Base-by-base conservation (phyloP, 1,140 invertebrate species). In the Drosophila gunungcola region DNA sequence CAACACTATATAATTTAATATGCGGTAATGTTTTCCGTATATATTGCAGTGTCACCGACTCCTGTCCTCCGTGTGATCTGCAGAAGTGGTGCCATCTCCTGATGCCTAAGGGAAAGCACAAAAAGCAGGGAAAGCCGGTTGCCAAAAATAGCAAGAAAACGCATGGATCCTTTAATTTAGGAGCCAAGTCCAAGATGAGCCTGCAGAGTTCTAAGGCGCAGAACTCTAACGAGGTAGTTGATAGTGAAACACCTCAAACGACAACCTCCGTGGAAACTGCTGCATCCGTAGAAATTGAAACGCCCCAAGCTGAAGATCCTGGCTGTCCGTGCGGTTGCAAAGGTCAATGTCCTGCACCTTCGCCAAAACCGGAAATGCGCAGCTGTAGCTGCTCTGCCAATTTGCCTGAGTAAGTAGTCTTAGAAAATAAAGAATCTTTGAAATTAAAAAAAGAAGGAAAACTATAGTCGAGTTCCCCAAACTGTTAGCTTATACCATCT, bases 41-140 rank as follows among this genome's bases (percentile, higher is more conserved):
- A 6, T 21, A 53, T 45, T 65, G 13, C 62, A 88, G 82, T 16
- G 46, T 73, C 53, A 55, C 56, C 45, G 39, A 74, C 6, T 69
- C 73, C 11, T 52, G 41, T 29, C 46, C 61, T 21, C 67, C 72
- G 21, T 25, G 39, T 27, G 53, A 39, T 29, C 12, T 16, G 4
- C 60, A 75, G 29, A 56, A 45, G 29, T 62, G 11, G 25, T 67
- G 61, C 27, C 36, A 46, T n/a, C 34, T 54, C 7, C 38, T 72
- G 9, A 27, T 61, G 38, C 57, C 70, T 2, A 57, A 67, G 29
- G 39, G 6, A 5, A 82, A 60, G 72, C 0, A 54, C 25, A 41
- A 45, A 7, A 42, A 32, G 5, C 38, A n/a, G 0, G 12, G 21
- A 27, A 54, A 43, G 10, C 13, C 13, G 13, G 9, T 52, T 56